These are phyloP conservation scores for Smittia sp. DNA, from an alignment of 2,888 invertebrate genomes.

Conservation along the genomic window DNA sequence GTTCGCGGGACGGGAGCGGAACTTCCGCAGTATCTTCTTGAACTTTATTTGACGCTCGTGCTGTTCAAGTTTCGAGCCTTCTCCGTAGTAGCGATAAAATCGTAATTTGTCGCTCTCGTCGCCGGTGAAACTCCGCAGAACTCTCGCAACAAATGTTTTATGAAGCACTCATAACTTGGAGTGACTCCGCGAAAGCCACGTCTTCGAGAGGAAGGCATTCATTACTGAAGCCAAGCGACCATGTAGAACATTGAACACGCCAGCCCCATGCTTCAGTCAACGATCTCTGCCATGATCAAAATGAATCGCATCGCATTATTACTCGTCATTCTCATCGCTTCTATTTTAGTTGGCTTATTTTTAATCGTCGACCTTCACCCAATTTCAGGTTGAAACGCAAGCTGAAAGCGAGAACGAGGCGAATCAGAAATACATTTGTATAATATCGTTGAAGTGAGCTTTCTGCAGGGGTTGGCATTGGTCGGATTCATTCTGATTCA, in stretches of 20 bases:
- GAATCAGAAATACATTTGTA: background rate
- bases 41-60: background rate
- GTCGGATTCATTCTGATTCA: too few relatives aligned
- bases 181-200: background rate
- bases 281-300: background rate
- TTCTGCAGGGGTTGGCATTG: too few relatives aligned
- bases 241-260: too few relatives aligned
- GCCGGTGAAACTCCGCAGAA: background rate
- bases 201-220: background rate
- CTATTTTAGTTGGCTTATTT: background rate
- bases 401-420: background rate
- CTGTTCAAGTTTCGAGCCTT: background rate
- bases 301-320: background rate
- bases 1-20: background rate
- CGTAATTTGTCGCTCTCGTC: background rate
- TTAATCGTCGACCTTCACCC: background rate
- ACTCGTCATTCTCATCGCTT: slow-evolving; percentile 1
- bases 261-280: too few relatives aligned
- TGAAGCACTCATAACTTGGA: background rate
- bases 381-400: background rate
- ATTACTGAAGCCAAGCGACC: background rate
- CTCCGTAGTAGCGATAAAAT: background rate
- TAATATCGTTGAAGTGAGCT: too few relatives aligned
- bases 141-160: background rate
- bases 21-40: background rate